phyloP scores from a whole-genome alignment of 2,888 invertebrate species.

The Dastarcus helophoroides region DNA sequence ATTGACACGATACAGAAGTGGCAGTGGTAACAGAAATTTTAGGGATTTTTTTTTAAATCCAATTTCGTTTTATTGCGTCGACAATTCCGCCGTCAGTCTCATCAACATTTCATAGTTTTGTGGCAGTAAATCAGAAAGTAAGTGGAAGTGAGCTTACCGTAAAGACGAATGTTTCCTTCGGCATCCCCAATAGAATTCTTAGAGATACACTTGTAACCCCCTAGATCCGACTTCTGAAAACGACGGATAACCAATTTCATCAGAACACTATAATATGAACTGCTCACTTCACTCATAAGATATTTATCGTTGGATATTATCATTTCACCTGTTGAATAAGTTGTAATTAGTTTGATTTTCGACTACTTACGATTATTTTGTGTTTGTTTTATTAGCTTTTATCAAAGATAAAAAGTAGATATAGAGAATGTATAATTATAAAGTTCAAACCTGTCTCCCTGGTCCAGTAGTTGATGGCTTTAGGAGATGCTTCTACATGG shows the following conservation, averaged over 20 bases:
- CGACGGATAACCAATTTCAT: slow-evolving; percentile 69
- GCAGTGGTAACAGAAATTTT: slow-evolving; percentile 8
- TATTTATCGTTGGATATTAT: slow-evolving; percentile 81
- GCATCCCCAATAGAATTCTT: slow-evolving; percentile 88
- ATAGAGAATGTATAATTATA: too few species aligned
- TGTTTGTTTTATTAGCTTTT: too few species aligned
- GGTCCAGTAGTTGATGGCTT: slow-evolving; percentile 91
- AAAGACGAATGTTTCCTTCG: slow-evolving; percentile 77
- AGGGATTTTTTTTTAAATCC: slow-evolving; percentile 24
- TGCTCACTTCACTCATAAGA: slow-evolving; percentile 66
- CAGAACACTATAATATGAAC: slow-evolving; percentile 73
- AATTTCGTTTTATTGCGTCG: slow-evolving; percentile 33
- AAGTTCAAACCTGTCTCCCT: slow-evolving; percentile 66
- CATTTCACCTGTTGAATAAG: slow-evolving; percentile 87
- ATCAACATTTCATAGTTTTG: slow-evolving; percentile 39
- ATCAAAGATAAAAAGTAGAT: too few species aligned
- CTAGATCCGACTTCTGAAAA: slow-evolving; percentile 65
- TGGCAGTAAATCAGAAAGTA: slow-evolving; percentile 34
- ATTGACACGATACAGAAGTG: slow-evolving; percentile 2
- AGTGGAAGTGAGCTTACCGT: slow-evolving; percentile 52
- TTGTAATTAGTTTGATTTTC: too few species aligned
- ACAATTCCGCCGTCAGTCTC: slow-evolving; percentile 37
- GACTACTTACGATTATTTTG: too few species aligned
- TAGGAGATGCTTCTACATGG: slow-evolving; percentile 84
- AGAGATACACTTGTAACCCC: slow-evolving; percentile 84